Conservation (phyloP, 1,140 invertebrate genomes). For the Chelonus insularis region DNA sequence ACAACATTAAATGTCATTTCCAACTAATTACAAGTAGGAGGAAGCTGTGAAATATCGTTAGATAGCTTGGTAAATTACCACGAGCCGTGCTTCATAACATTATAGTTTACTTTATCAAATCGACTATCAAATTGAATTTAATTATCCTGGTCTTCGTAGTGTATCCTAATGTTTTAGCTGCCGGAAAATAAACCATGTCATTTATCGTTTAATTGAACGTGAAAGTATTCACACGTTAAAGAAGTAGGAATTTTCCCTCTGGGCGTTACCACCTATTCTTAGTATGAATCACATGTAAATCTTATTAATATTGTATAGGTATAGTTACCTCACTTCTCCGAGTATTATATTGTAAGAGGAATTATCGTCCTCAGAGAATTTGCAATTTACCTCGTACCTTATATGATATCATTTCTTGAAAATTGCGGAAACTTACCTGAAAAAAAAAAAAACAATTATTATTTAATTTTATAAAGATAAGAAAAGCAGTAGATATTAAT, state of each 20-base stretch:
- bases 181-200: not conserved
- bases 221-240: constrained; percentile 2
- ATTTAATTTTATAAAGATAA: too few species aligned
- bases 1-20: not conserved
- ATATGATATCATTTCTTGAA: too few species aligned
- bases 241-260: not conserved
- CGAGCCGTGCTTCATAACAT: not conserved
- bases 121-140: not conserved
- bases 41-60: constrained; percentile 3
- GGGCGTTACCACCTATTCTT: too few species aligned
- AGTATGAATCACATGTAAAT: too few species aligned
- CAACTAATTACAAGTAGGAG: constrained; percentile 12
- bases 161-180: not conserved
- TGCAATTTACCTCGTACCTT: too few species aligned
- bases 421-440: too few species aligned
- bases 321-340: too few species aligned
- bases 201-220: not conserved
- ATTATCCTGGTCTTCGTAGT: not conserved
- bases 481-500: too few species aligned
- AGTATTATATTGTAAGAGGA: too few species aligned
- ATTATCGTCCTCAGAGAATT: too few species aligned
- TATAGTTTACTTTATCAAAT: not conserved
- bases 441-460: too few species aligned
- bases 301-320: too few species aligned
- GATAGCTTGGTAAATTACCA: constrained; percentile 1